Conservation (phyloP, 2,888 invertebrate genomes). For the Salticus scenicus region DNA sequence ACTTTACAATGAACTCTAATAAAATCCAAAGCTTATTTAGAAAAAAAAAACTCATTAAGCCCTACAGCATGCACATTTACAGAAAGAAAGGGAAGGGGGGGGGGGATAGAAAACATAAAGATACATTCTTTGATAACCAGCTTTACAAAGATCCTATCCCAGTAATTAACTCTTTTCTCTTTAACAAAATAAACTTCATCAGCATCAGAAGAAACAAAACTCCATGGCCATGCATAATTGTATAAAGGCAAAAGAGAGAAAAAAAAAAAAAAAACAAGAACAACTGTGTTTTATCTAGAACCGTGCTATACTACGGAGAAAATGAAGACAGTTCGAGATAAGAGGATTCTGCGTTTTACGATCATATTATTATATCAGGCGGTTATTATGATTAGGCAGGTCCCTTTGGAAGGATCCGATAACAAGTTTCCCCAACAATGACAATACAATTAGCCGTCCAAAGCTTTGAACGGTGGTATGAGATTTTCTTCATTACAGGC, state of each 20-base stretch:
- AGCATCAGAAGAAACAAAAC: slow-evolving; percentile 13
- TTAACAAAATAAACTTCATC: slow-evolving; percentile 43
- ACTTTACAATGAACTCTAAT: too few relatives aligned
- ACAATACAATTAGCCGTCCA: slow-evolving; percentile 68
- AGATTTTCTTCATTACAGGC: slow-evolving; percentile 68
- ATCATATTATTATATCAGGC: slow-evolving; percentile 68
- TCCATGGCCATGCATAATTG: slow-evolving; percentile 28
- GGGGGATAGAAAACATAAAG: too few relatives aligned
- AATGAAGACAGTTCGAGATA: slow-evolving; percentile 62
- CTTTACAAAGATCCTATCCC: slow-evolving; percentile 1
- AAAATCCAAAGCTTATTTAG: too few relatives aligned
- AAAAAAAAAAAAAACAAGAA: slow-evolving; percentile 19
- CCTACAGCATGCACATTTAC: neutral
- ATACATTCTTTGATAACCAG: neutral
- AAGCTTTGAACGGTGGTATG: slow-evolving; percentile 53
- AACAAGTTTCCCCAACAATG: slow-evolving; percentile 70
- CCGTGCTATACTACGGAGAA: slow-evolving; percentile 63
- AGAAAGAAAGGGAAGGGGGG: too few relatives aligned
- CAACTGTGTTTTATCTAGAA: slow-evolving; percentile 62
- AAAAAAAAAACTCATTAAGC: neutral
- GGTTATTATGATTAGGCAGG: slow-evolving; percentile 69
- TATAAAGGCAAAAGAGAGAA: slow-evolving; percentile 4
- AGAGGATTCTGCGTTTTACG: slow-evolving; percentile 50
- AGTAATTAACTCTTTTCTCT: slow-evolving; percentile 12
- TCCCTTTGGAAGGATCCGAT: slow-evolving; percentile 68